Base-by-base conservation (phyloP, 2,113 vertebrate genomes). In the Hoplias malabaricus region DNA sequence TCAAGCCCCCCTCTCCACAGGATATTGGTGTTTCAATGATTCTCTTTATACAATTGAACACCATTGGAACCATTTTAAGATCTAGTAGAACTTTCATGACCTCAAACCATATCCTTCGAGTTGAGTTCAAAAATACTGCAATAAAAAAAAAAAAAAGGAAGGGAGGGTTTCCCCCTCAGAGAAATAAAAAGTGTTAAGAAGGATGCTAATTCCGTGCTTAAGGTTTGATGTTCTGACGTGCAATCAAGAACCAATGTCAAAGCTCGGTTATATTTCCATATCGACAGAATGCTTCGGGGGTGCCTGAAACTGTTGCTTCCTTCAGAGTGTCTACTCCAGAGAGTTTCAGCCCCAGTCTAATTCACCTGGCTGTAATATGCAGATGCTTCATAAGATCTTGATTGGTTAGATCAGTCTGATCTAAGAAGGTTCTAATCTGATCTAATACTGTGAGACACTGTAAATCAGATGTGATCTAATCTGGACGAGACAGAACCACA, bases 311-410 rank as follows among this genome's bases (percentile, higher is more conserved):
- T 23, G 16, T 33, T 53, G 27, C 19, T 53, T 33, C 43, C 19
- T 50, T 12, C 69, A 10, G 50, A 56, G 13, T 14, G 40, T 71
- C 23, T 27, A 57, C 13, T 2, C n/a, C 4, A 34, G 8, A 63
- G 31, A 21, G 1, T 33, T 61, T 9, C 57, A 33, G 31, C 7
- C 59, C 59, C 57, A 33, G 57, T 34, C 59, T 36, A 63, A 11
- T n/a, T 36, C 14, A 34, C 8, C 33, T 63, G 21, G 31, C 59
- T 63, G 31, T 36, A 63, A 63, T 34, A n/a, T 63, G 11, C 33
- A 63, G 59, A 63, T 63, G 59, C 59, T 63, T 63, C 7, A 11
- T 63, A 36, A 63, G 59, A 11, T 34, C 34, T 36, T 63, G 59
- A 21, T 63, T 36, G 8, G 31, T 19, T 63, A 36, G 16, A 19